Conservation (phyloP, 1,140 invertebrate genomes). For the Asbolus verrucosus region DNA sequence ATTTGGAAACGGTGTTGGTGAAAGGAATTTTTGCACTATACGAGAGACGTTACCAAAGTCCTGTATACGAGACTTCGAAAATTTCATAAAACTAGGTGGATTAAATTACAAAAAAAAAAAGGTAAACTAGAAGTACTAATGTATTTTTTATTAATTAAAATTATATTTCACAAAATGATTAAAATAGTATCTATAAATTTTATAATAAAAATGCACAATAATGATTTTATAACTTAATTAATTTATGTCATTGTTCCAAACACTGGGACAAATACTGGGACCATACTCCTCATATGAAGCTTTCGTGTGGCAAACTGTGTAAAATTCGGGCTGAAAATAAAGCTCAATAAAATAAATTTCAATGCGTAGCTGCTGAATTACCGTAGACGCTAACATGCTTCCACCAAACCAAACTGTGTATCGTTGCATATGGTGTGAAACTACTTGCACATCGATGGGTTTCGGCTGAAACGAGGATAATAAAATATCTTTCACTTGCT, state of each 20-base stretch:
- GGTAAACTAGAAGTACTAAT: slow-evolving; percentile 20
- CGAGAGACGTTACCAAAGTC: too few species aligned
- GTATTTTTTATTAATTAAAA: slow-evolving; percentile 45
- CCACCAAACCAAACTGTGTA: slow-evolving; percentile 99
- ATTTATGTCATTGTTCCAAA: slow-evolving; percentile 98
- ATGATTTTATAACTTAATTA: slow-evolving; percentile 42
- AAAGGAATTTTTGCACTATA: too few species aligned
- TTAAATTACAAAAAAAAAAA: neutral
- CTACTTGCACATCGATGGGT: slow-evolving; percentile 98
- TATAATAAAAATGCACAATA: slow-evolving; percentile 47
- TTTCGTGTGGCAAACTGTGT: slow-evolving; percentile 99
- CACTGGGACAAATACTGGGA: slow-evolving; percentile 98
- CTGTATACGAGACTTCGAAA: too few species aligned
- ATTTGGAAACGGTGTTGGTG: too few species aligned
- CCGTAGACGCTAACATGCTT: slow-evolving; percentile 96
- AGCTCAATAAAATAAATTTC: neutral
- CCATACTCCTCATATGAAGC: slow-evolving; percentile 99
- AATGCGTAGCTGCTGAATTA: slow-evolving; percentile 66
- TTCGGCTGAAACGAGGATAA: slow-evolving; percentile 95
- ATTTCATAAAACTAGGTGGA: neutral
- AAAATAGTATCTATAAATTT: slow-evolving; percentile 45
- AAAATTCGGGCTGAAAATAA: slow-evolving; percentile 92
- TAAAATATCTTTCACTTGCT: too few species aligned
- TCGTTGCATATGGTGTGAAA: slow-evolving; percentile 99
- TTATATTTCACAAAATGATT: slow-evolving; percentile 41